Evolutionary conservation across 2,888 invertebrate species (phyloP).

Genomic region (Metacarcinus magister): DNA sequence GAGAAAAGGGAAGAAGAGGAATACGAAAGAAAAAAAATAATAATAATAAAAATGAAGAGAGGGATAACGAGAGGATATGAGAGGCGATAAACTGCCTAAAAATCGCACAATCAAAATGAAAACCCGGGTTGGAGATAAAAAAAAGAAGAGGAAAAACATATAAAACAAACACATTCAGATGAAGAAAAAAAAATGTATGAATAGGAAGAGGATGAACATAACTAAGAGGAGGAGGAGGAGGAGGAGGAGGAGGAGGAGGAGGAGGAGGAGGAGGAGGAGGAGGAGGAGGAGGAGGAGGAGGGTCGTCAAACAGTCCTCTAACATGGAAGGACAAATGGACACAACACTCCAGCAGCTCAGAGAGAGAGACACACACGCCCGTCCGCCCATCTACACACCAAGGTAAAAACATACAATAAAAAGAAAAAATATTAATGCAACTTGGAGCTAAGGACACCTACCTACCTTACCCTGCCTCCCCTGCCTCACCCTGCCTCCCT

Average conservation of each 20-base stretch:
- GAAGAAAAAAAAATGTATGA: not conserved
- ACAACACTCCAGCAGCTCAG: not conserved
- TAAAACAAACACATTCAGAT: not conserved
- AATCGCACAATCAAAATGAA: not conserved
- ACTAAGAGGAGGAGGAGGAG: not conserved
- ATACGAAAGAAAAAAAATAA: not conserved
- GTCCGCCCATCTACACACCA: not conserved
- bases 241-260: not conserved
- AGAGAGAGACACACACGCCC: not conserved
- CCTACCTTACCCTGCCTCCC: not conserved
- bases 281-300: constrained; percentile 52
- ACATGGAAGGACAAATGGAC: not conserved
- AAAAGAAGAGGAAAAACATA: not conserved
- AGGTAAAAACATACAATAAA: not conserved
- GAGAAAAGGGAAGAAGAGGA: not conserved
- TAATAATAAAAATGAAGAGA: not conserved
- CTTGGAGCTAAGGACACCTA: not conserved
- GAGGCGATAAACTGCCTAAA: not conserved
- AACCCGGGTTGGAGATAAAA: not conserved
- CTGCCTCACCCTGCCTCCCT: not conserved
- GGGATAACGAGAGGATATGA: not conserved
- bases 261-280: not conserved
- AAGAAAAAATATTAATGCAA: not conserved
- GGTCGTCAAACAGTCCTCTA: not conserved
- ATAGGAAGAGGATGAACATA: not conserved